Evolutionary conservation across 2,797 vertebrate genomes (phyloP).

Genomic region (Capromys pilorides): DNA sequence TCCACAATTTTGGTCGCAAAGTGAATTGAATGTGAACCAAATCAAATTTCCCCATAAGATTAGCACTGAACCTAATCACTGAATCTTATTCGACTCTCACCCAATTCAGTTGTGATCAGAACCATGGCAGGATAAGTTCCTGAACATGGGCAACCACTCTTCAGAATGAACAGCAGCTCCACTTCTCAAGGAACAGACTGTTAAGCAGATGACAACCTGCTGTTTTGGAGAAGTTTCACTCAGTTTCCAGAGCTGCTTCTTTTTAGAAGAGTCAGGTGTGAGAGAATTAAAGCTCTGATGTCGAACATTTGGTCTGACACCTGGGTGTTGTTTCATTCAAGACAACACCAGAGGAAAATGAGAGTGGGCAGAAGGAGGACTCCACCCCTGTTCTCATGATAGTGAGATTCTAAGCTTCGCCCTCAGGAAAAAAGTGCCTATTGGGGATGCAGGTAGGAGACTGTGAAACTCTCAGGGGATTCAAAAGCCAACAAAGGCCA

Average conservation of each 20-base stretch:
- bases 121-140: neutral
- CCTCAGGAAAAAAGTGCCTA: neutral
- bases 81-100: neutral
- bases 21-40: neutral
- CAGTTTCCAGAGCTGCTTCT: neutral
- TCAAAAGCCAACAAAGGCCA: neutral
- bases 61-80: neutral
- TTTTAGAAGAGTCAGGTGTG: neutral
- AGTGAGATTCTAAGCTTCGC: neutral
- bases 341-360: neutral
- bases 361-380: neutral
- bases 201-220: neutral
- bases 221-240: neutral
- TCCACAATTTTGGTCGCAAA: neutral
- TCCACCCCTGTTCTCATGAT: neutral
- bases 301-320: neutral
- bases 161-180: too few species aligned
- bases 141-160: neutral
- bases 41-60: neutral
- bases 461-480: neutral
- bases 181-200: neutral
- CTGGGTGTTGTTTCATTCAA: neutral
- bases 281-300: neutral
- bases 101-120: neutral
- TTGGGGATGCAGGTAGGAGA: neutral